Conservation (phyloP, 2,888 invertebrate genomes). For the Apocheima hispidaria region DNA sequence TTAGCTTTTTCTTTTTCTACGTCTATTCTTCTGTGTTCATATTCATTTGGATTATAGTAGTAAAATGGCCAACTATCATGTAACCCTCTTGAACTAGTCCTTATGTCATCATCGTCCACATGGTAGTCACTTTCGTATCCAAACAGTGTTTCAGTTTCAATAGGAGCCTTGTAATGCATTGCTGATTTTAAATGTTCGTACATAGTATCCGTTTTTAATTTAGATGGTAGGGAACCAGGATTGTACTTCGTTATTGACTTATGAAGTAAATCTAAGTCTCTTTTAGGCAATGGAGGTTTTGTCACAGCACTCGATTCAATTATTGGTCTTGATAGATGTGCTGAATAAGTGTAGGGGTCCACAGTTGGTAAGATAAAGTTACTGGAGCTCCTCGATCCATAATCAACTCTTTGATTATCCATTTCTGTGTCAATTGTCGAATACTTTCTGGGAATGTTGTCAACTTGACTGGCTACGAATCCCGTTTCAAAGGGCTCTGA, state of each 20-base stretch:
- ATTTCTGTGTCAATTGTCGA: slow-evolving; percentile 39
- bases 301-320: slow-evolving; percentile 12
- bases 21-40: slow-evolving; percentile 59
- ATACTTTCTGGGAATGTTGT: slow-evolving; percentile 48
- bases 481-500: slow-evolving; percentile 51
- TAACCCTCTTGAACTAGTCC: slow-evolving; percentile 59
- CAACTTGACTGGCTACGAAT: slow-evolving; percentile 55
- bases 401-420: background rate
- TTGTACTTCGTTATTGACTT: slow-evolving; percentile 56
- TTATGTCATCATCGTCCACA: slow-evolving; percentile 64
- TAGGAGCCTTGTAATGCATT: slow-evolving; percentile 57
- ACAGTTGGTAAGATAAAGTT: background rate
- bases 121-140: slow-evolving; percentile 50
- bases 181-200: slow-evolving; percentile 59
- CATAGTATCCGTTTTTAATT: slow-evolving; percentile 52
- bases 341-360: slow-evolving; percentile 10
- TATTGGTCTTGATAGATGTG: slow-evolving; percentile 13
- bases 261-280: slow-evolving; percentile 48
- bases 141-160: slow-evolving; percentile 41
- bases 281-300: slow-evolving; percentile 19
- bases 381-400: background rate
- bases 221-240: slow-evolving; percentile 48
- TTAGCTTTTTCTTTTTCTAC: slow-evolving; percentile 63
- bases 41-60: slow-evolving; percentile 67
- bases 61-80: slow-evolving; percentile 70